Percentiles rank a stretch among this genome's conserved stretches.
phyloP scores from a whole-genome alignment of 2,113 vertebrate species.

The Hyaena hyaena region DNA sequence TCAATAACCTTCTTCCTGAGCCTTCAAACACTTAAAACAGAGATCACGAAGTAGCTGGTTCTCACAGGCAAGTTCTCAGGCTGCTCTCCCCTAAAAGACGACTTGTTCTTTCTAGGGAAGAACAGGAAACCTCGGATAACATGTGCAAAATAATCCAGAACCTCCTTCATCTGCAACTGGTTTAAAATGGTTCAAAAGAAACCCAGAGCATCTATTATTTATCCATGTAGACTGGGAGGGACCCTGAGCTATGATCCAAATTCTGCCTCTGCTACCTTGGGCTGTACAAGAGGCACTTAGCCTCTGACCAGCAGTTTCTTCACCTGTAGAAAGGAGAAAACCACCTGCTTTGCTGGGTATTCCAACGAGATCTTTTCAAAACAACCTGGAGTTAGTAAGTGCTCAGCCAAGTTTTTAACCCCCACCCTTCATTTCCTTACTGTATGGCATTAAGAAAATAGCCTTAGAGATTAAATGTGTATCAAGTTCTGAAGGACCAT shows the following conservation, averaged over 20 bases:
- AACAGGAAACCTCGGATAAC: slow-evolving; percentile 76
- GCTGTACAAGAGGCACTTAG: neutral
- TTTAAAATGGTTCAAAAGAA: neutral
- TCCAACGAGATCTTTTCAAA: neutral
- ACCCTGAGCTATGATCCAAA: neutral
- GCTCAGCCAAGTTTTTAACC: neutral
- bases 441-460: neutral
- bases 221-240: neutral
- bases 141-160: slow-evolving; percentile 51
- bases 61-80: slow-evolving; percentile 63
- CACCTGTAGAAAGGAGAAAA: neutral
- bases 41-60: slow-evolving; percentile 68
- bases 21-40: slow-evolving; percentile 58
- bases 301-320: neutral
- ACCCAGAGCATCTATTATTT: neutral
- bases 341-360: neutral
- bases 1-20: slow-evolving; percentile 54
- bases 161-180: neutral
- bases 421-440: neutral
- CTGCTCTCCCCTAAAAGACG: slow-evolving; percentile 69
- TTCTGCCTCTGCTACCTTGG: neutral
- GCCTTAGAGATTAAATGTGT: neutral
- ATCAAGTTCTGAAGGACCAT: neutral
- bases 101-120: slow-evolving; percentile 77
- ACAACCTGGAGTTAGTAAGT: neutral